Conservation (phyloP, 2,888 invertebrate species). For the Machimus atricapillus region DNA sequence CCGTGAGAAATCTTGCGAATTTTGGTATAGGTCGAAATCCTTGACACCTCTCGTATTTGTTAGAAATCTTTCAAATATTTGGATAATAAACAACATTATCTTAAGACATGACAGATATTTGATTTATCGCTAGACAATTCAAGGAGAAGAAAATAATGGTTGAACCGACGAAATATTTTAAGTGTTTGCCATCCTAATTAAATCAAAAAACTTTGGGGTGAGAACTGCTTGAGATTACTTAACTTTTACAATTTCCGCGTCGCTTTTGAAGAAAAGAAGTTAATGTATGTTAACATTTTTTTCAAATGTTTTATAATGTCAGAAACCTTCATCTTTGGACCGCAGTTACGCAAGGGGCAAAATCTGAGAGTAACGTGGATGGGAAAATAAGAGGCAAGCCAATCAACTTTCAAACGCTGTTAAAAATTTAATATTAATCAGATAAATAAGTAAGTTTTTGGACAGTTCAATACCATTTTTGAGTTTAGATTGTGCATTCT, state of each 20-base stretch:
- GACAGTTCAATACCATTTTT: neutral
- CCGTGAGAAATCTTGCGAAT: neutral
- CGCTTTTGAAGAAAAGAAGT: neutral
- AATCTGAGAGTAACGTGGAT: neutral
- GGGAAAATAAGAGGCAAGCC: neutral
- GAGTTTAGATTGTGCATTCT: neutral
- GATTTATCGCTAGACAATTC: neutral
- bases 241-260: neutral
- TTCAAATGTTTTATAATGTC: neutral
- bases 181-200: neutral
- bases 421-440: neutral
- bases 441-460: neutral
- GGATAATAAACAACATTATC: neutral
- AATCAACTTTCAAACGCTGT: neutral
- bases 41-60: neutral
- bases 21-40: neutral
- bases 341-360: neutral
- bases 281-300: neutral
- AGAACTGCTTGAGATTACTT: neutral
- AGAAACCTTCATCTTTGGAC: neutral
- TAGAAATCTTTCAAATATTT: neutral
- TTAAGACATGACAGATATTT: neutral
- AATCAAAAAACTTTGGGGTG: neutral
- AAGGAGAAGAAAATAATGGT: neutral
- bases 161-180: neutral